Percentiles rank a stretch among this genome's conserved stretches.
phyloP scores from a whole-genome alignment of 2,113 vertebrate species.

The Abramis brama region DNA sequence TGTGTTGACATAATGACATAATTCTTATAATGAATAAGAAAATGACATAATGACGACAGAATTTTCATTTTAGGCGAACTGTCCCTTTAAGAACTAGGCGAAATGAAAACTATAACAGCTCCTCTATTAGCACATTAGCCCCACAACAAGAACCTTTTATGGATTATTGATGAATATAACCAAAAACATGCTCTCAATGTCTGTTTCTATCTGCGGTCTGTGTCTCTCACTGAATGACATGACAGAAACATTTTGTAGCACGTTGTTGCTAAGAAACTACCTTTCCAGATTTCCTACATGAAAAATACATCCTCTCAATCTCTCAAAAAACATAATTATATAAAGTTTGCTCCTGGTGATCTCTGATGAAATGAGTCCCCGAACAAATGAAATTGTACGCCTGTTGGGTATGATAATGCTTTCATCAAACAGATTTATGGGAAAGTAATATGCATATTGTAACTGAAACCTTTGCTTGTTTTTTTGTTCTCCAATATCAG shows the following conservation, averaged over 20 bases:
- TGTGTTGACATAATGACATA: too few relatives aligned
- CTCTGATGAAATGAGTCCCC: conserved; percentile 38
- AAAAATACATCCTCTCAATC: conserved; percentile 61
- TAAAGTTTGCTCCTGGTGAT: conserved; percentile 18
- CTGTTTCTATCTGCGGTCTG: conserved; percentile 42
- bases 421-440: neutral
- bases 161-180: neutral
- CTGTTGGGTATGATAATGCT: neutral
- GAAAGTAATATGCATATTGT: neutral
- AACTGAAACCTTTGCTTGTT: conserved; percentile 11
- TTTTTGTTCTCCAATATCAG: conserved; percentile 12
- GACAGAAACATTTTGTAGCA: conserved; percentile 74
- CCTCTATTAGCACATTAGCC: neutral
- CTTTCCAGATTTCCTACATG: conserved; percentile 74
- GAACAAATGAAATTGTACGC: conserved; percentile 35
- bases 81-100: neutral
- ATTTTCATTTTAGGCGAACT: neutral
- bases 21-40: too few relatives aligned
- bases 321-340: conserved; percentile 35
- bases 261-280: conserved; percentile 82
- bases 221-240: conserved; percentile 61
- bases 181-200: neutral
- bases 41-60: neutral
- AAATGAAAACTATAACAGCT: neutral
- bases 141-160: neutral